Evolutionary conservation across 1,140 invertebrate genomes (phyloP), one percentile per base, ranked within the genome.

Genomic region (Brachionus rubens): DNA sequence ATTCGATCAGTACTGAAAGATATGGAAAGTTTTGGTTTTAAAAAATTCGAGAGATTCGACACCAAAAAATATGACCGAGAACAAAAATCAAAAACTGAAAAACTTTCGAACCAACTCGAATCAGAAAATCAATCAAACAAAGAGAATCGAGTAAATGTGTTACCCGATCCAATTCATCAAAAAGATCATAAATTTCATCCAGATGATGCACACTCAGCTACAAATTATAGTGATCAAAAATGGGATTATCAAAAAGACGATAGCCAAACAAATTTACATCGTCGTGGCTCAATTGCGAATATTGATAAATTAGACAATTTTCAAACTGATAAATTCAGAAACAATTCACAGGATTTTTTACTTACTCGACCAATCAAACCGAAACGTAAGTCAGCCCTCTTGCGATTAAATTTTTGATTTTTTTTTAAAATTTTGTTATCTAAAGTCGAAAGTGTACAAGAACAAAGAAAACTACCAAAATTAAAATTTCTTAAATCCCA

Each of bases 21-120:
- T 16, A 59, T 59, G 54, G 54, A 59, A 59, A 26, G 36, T 41
- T 59, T 16, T 59, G 54, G 54, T 7, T 33, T 59, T 9, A 59
- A 59, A 59, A 59, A 59, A 59, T 59, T 59, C 19, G 30, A 59
- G 9, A 59, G 30, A 59, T 59, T 59, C 36, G 28, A 59, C 7
- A 54, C 52, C 6, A 59, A 59, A 59, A 59, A 59, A 59, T 59
- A 59, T 59, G 54, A 59, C n/a, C 19, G 9, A n/a, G 12, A 59
- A 36, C 33, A 16, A 36, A 10, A 59, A 36, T 7, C 28, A 40
- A 33, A 59, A 59, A 59, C n/a, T 33, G 36, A 2, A 36, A 33
- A 36, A n/a, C n/a, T n/a, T n/a, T n/a, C n/a, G n/a, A n/a, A n/a
- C n/a, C n/a, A n/a, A n/a, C n/a, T n/a, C n/a, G n/a, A n/a, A 6